Evolutionary conservation across 2,888 invertebrate species (phyloP).

Genomic region (Noctuana brunneofusca): DNA sequence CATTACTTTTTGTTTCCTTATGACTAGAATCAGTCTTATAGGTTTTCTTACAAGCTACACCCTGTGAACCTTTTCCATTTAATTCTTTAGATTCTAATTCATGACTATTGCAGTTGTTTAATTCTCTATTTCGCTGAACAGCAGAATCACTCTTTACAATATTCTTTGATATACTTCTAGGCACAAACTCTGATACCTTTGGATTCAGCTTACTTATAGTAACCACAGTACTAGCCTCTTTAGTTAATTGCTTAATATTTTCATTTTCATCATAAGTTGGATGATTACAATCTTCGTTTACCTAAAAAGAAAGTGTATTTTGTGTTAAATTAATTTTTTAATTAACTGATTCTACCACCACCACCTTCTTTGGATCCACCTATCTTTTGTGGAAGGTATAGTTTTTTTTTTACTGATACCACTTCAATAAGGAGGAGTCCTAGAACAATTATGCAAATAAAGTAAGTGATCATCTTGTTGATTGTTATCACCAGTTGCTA

Average conservation of each 20-base stretch:
- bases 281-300: conserved; percentile 37
- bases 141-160: not conserved
- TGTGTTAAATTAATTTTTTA: not conserved
- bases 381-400: not conserved
- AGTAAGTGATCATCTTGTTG: not conserved
- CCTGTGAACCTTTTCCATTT: not conserved
- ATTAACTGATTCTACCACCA: too few relatives aligned
- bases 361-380: too few relatives aligned
- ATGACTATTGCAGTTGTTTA: not conserved
- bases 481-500: too few relatives aligned
- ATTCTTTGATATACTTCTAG: conserved; percentile 38
- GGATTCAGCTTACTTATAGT: conserved; percentile 61
- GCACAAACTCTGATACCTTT: conserved; percentile 55
- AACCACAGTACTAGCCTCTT: conserved; percentile 35
- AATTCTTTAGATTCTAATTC: not conserved
- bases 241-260: conserved; percentile 19
- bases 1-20: conserved; percentile 15
- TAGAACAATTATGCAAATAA: not conserved
- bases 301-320: conserved; percentile 38
- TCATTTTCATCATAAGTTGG: conserved; percentile 16
- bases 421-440: too few relatives aligned
- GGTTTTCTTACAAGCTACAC: not conserved
- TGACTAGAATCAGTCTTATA: conserved; percentile 35
- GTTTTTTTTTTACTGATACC: too few relatives aligned
- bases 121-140: conserved; percentile 27